Evolutionary conservation across 1,140 invertebrate genomes (phyloP), one percentile per base, ranked within the genome.

Genomic region (Heliconius hermathena): DNA sequence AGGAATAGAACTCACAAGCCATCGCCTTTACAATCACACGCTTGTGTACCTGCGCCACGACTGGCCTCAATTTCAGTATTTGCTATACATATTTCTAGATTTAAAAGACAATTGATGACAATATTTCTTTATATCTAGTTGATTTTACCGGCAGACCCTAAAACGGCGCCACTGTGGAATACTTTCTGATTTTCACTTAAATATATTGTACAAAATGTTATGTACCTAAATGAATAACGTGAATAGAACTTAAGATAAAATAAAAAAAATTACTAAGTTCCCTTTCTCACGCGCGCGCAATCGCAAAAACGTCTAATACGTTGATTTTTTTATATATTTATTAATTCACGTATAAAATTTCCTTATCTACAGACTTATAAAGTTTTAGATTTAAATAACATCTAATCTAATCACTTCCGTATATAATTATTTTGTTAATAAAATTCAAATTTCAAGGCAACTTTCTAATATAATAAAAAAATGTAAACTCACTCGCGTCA

Each of bases 361-460:
- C 52, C 54, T 60, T 60, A 60, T 60, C 54, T 22, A 60, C n/a
- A 60, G 8, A 60, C 20, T 13, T 52, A 52, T 52, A 52, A 52
- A 18, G 49, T 60, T 60, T 60, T 60, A 60, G 54, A 22, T 60
- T 60, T 60, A 22, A 60, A 60, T 22, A 60, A 60, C 54, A 60
- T 60, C 54, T 60, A 60, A 60, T 60, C n/a, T 60, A 60, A 60
- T 60, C 54, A 60, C 8, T 22, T 60, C 54, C 54, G 54, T 22
- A n/a, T 22, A 26, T 60, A 60, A 60, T 60, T 60, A 60, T 60
- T 60, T 11, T n/a, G 54, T 22, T 22, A 60, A 60, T 60, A 60
- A 60, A 60, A 60, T 60, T 60, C 20, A 60, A 22, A 60, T 60
- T 60, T 60, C 54, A 60, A 60, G 20, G n/a, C 54, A 60, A 60